phyloP scores from a whole-genome alignment of 2,113 vertebrate species.

The Chaenogobius annularis region DNA sequence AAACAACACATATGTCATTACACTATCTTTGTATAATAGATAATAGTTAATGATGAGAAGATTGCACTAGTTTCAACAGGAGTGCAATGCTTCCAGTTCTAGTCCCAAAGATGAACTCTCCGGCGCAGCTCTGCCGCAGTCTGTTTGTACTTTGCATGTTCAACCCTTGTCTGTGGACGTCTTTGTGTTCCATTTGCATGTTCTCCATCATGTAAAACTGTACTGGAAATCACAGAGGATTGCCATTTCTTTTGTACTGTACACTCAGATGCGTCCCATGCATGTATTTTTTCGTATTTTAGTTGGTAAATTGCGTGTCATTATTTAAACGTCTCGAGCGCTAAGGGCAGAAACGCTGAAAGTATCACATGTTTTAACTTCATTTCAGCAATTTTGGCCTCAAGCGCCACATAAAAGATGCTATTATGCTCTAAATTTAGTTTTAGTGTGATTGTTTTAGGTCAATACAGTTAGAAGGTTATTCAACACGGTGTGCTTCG shows the following conservation, averaged over 20 bases:
- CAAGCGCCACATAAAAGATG: background rate
- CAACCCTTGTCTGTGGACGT: background rate
- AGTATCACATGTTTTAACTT: conserved; percentile 37
- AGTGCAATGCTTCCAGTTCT: too few relatives aligned
- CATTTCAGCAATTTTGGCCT: conserved; percentile 21
- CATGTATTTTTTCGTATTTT: background rate
- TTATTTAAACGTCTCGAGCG: background rate
- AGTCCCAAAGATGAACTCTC: background rate
- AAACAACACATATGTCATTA: too few relatives aligned
- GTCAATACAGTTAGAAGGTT: too few relatives aligned
- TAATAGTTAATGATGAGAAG: too few relatives aligned
- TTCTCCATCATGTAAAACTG: background rate
- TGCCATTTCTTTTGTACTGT: background rate
- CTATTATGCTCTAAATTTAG: too few relatives aligned
- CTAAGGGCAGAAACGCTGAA: background rate
- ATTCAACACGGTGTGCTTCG: too few relatives aligned
- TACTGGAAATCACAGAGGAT: background rate
- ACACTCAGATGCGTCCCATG: background rate
- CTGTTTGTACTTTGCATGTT: conserved; percentile 42
- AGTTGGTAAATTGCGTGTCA: too few relatives aligned
- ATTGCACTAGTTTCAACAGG: too few relatives aligned
- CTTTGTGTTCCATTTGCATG: conserved; percentile 48
- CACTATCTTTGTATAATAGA: too few relatives aligned
- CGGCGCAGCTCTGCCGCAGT: conserved; percentile 46
- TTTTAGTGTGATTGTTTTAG: background rate